Conservation (phyloP, 2,113 vertebrate genomes). For the Sceloporus tristichus region DNA sequence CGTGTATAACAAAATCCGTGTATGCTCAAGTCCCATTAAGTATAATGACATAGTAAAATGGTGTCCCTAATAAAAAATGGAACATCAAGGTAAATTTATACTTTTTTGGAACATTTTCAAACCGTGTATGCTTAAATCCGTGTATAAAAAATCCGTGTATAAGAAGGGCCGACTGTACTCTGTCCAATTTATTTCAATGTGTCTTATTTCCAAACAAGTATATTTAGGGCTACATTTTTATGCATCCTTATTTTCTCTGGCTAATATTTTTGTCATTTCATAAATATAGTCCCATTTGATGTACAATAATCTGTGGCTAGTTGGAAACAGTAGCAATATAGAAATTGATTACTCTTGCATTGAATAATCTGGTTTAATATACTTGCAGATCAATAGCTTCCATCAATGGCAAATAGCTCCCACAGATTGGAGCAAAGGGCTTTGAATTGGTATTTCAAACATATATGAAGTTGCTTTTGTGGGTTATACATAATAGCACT, state of each 20-base stretch:
- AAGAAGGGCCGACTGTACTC: not conserved
- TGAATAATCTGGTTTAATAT: not conserved
- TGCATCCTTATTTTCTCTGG: not conserved
- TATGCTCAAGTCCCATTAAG: no score
- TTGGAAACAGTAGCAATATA: not conserved
- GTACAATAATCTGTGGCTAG: not conserved
- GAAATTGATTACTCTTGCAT: not conserved
- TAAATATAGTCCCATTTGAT: not conserved
- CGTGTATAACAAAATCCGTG: no score
- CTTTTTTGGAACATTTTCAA: no score
- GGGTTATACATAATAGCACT: not conserved
- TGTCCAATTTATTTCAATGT: not conserved
- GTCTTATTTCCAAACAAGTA: not conserved
- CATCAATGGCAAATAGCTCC: no score
- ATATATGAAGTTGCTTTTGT: not conserved
- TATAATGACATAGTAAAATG: no score
- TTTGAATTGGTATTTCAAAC: not conserved
- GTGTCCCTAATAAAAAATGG: no score
- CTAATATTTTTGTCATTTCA: not conserved
- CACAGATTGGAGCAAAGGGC: not conserved
- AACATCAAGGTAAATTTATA: no score
- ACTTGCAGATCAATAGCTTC: not conserved
- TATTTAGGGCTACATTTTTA: not conserved
- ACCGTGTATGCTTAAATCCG: no score
- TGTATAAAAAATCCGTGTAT: no score